Percentiles rank a stretch among this genome's conserved stretches.
Evolutionary conservation across 1,140 invertebrate species (phyloP).

Genomic region (Acyrthosiphon pisum): DNA sequence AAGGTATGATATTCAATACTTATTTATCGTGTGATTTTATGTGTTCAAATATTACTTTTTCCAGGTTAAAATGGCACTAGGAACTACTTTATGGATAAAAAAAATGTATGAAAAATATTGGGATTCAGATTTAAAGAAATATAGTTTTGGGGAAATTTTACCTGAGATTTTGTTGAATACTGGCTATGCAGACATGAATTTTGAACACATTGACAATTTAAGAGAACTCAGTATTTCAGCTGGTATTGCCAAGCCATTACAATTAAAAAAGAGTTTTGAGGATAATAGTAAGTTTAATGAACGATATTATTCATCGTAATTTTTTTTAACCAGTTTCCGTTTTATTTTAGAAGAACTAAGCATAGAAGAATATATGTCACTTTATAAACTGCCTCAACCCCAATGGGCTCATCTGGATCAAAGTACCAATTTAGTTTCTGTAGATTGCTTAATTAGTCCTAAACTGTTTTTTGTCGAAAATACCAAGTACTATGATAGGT

Average conservation of each 20-base stretch:
- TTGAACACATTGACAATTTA: conserved; percentile 15
- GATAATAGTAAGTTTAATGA: not conserved
- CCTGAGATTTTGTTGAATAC: not conserved
- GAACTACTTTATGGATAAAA: conserved; percentile 28
- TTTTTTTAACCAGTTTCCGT: not conserved
- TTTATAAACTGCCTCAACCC: conserved; percentile 29
- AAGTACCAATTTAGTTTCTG: not conserved
- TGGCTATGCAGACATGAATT: conserved; percentile 22
- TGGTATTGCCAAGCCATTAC: not conserved
- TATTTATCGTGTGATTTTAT: not conserved
- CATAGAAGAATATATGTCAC: conserved; percentile 5
- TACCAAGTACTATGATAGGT: not conserved
- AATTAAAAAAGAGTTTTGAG: not conserved
- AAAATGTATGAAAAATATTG: conserved; percentile 32
- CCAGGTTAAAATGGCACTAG: conserved; percentile 39
- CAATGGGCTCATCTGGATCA: conserved; percentile 46
- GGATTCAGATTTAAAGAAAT: not conserved
- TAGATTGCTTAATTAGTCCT: not conserved
- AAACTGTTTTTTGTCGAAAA: conserved; percentile 3
- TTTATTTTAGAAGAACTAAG: conserved; percentile 24
- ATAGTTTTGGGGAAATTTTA: not conserved
- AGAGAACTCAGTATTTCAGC: not conserved
- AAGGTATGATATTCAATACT: not conserved
- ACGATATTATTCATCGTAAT: not conserved
- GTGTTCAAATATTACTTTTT: not conserved